phyloP scores from a whole-genome alignment of 2,113 vertebrate species.

The Caloenas nicobarica region DNA sequence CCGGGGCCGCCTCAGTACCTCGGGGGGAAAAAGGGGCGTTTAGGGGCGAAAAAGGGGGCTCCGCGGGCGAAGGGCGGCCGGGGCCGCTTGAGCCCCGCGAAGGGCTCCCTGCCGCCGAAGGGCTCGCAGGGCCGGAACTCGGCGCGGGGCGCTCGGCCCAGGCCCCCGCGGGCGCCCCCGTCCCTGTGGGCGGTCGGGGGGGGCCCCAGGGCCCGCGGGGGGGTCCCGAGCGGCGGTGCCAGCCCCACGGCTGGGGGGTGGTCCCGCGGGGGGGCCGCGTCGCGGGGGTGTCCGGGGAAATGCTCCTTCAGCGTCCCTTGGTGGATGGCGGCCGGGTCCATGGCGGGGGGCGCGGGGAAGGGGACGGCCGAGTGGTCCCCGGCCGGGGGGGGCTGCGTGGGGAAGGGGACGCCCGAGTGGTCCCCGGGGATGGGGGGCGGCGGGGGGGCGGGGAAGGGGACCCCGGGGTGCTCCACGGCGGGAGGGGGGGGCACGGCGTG shows the following conservation, averaged over 20 bases:
- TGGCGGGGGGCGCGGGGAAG: conserved; percentile 63
- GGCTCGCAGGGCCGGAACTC: conserved; percentile 80
- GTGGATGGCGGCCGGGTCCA: conserved; percentile 49
- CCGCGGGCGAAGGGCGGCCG: conserved; percentile 82
- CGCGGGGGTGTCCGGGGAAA: conserved; percentile 69
- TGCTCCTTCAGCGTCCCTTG: conserved; percentile 87
- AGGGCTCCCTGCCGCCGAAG: conserved; percentile 78
- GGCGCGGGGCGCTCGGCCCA: conserved; percentile 69
- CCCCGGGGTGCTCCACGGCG: conserved; percentile 65
- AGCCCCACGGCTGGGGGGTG: conserved; percentile 61
- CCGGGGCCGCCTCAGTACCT: conserved; percentile 83
- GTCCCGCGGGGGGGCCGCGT: conserved; percentile 45
- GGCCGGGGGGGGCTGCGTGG: conserved; percentile 66
- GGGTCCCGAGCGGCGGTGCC: neutral
- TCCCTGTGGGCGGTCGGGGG: conserved; percentile 59
- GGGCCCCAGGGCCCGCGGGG: no score
- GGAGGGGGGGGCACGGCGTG: neutral
- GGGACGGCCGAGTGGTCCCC: conserved; percentile 60
- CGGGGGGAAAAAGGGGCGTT: conserved; percentile 92
- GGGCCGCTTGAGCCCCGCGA: conserved; percentile 83
- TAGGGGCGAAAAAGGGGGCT: conserved; percentile 85
- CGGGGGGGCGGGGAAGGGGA: conserved; percentile 75
- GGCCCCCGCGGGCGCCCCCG: conserved; percentile 54
- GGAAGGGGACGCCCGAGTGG: conserved; percentile 63
- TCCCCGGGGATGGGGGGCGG: conserved; percentile 70